A percentile compares a stretch with the other conserved stretches of the same genome.
These are phyloP conservation scores for Salvelinus sp. DNA, from an alignment of 2,113 vertebrate genomes.

Conservation along the genomic window DNA sequence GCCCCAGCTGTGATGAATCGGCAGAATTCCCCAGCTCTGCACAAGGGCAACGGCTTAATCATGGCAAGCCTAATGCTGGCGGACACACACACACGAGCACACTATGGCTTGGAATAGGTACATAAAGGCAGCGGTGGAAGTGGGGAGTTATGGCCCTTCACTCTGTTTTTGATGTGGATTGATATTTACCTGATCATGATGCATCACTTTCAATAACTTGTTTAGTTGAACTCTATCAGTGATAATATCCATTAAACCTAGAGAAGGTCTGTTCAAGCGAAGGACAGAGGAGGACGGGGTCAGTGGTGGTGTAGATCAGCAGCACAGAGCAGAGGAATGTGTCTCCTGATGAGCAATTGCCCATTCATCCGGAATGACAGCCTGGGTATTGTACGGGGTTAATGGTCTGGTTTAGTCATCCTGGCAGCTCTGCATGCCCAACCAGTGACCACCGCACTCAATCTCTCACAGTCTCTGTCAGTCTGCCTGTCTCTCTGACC, in stretches of 20 bases:
- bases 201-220: slow-evolving; percentile 38
- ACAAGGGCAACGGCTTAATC: slow-evolving; percentile 68
- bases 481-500: not conserved
- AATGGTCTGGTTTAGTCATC: slow-evolving; percentile 21
- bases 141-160: not conserved
- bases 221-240: slow-evolving; percentile 36
- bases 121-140: slow-evolving; percentile 13
- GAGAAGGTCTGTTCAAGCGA: slow-evolving; percentile 56
- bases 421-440: slow-evolving; percentile 17
- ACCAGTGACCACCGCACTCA: slow-evolving; percentile 19
- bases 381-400: slow-evolving; percentile 13
- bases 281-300: slow-evolving; percentile 41
- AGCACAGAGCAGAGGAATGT: slow-evolving; percentile 43
- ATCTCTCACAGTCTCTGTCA: slow-evolving; percentile 7
- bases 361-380: slow-evolving; percentile 37
- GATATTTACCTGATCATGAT: slow-evolving; percentile 29
- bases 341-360: slow-evolving; percentile 10
- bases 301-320: slow-evolving; percentile 26
- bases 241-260: not conserved
- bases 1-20: slow-evolving; percentile 74
- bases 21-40: slow-evolving; percentile 67
- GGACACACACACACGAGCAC: slow-evolving; percentile 32
- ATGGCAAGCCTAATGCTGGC: slow-evolving; percentile 62
- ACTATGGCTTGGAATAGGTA: slow-evolving; percentile 44
- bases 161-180: slow-evolving; percentile 1